Conservation (phyloP, 2,113 vertebrate genomes). For the Oncorhynchus kisutch region DNA sequence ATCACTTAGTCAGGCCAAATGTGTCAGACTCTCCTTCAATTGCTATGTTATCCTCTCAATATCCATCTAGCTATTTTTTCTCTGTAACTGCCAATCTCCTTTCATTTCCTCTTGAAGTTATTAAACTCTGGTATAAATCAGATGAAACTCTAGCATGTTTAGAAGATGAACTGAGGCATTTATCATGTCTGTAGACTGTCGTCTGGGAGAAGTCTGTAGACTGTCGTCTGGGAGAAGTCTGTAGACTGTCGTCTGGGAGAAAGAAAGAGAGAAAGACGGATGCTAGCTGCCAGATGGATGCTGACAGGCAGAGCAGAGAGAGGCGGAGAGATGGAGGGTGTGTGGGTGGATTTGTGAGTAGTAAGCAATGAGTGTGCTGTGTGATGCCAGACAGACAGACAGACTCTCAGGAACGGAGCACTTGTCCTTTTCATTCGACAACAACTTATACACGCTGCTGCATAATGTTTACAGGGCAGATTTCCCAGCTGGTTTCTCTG, state of each 20-base stretch:
- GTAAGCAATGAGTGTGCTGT: neutral
- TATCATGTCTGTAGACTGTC: neutral
- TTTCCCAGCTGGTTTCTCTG: conserved; percentile 28
- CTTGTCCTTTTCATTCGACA: neutral
- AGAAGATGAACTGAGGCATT: too few species aligned
- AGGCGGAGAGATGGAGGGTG: conserved; percentile 6
- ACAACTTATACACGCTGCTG: neutral
- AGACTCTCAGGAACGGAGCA: neutral
- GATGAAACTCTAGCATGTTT: too few species aligned
- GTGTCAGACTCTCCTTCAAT: too few species aligned
- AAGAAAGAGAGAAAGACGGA: neutral
- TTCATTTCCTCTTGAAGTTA: too few species aligned
- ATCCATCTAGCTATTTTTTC: too few species aligned
- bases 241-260: conserved; percentile 13
- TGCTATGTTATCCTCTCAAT: too few species aligned
- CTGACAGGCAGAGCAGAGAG: conserved; percentile 17
- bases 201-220: neutral
- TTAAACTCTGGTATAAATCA: too few species aligned
- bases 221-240: neutral
- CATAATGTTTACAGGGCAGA: neutral
- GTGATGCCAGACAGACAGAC: neutral
- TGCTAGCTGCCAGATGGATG: conserved; percentile 36
- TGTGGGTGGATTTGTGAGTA: neutral
- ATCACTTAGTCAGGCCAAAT: too few species aligned
- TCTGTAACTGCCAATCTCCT: too few species aligned